Evolutionary conservation across 2,888 invertebrate genomes (phyloP), one percentile per base, ranked within the genome.

Genomic region (Clusia tigrina): DNA sequence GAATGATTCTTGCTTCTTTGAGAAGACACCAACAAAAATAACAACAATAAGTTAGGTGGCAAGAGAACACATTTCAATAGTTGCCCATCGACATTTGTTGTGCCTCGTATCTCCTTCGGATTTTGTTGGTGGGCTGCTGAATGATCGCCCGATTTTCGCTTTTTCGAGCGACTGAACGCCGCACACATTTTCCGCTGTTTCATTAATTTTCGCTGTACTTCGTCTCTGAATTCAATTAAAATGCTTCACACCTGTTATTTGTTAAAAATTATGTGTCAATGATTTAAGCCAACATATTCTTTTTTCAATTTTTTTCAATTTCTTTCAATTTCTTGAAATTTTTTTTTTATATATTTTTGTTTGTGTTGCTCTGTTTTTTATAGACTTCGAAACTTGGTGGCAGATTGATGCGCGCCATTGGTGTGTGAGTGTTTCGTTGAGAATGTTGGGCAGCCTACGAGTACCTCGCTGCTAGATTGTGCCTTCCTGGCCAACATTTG

Each of bases 231-330:
- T 3, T 38, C 55, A 55, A 55, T 38, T 38, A 38, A 37, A 55
- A 55, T 18, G 55, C 20, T 37, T 32, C 23, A 37, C 55, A 55
- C 55, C 55, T 55, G 55, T 55, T 38, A 53, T 54, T 38, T 60
- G 58, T 67, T 66, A 66, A 66, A 66, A 67, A 66, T 66, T 67
- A 67, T 66, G 62, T 67, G 67, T 66, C 67, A 67, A 67, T 66
- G 67, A 66, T 66, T 66, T 62, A 67, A 67, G 66, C 66, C 67
- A 64, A 67, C 65, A 67, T 66, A 64, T 66, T 66, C 66, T 65
- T 60, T 58, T 63, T 63, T 59, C 63, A 59, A 67, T 67, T 60
- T 62, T 63, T 48, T 26, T 10, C 26, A 12, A 23, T 52, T 54
- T 23, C 23, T 20, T 18, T 2, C 6, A n/a, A 3, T 54, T 26